Percentiles rank a stretch among this genome's conserved stretches.
Conservation (phyloP, 2,888 invertebrate genomes). For the Drosophila siamana region DNA sequence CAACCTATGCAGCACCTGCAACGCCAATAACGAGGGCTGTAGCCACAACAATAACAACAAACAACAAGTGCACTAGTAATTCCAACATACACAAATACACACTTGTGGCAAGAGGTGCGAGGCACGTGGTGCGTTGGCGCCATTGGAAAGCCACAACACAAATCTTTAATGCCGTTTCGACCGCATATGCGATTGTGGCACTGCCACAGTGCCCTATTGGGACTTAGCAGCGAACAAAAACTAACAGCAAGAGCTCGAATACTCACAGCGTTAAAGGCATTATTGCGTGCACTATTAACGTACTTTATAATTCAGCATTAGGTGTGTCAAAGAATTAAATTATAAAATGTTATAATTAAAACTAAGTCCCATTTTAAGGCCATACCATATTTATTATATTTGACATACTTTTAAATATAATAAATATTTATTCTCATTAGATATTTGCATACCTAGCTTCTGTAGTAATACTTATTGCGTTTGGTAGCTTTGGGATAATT, state of each 20-base stretch:
- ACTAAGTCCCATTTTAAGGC: no score
- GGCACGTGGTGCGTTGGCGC: constrained; percentile 38
- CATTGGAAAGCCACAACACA: constrained; percentile 65
- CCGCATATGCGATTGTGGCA: constrained; percentile 58
- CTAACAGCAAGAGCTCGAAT: background rate
- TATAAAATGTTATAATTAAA: no score
- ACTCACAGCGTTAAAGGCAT: no score
- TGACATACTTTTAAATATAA: no score
- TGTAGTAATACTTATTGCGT: no score
- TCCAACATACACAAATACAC: constrained; percentile 18
- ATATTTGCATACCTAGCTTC: no score
- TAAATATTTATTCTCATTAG: no score
- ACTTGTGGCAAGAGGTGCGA: constrained; percentile 37
- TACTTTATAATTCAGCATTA: no score
- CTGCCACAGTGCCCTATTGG: constrained; percentile 46
- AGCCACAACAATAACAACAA: constrained; percentile 16
- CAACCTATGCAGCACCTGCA: constrained; percentile 35
- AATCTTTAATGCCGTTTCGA: constrained; percentile 76
- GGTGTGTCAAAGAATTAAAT: no score
- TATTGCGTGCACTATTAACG: no score
- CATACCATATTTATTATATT: no score
- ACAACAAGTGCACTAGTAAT: background rate
- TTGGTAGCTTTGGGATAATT: no score
- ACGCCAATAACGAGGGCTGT: constrained; percentile 5
- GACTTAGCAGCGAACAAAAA: background rate